These are phyloP conservation scores for Xenopus borealis DNA, from an alignment of 2,113 vertebrate genomes.

Conservation along the genomic window DNA sequence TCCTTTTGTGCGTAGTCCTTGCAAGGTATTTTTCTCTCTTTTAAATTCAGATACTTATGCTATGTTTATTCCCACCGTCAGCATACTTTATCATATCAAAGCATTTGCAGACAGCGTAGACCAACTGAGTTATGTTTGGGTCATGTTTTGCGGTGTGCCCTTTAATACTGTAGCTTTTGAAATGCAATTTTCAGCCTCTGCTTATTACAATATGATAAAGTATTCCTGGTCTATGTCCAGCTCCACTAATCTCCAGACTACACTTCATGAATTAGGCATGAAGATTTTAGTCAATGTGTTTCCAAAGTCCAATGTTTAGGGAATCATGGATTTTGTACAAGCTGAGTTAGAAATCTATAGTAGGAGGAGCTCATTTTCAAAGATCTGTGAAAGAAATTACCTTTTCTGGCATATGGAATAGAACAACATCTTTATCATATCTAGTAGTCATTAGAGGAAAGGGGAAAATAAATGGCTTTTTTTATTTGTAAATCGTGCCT, in stretches of 20 bases:
- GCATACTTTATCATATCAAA: conserved; percentile 98
- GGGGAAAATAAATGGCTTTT: conserved; percentile 37
- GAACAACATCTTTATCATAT: conserved; percentile 45
- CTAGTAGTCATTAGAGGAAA: conserved; percentile 34
- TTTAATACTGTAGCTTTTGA: conserved; percentile 98
- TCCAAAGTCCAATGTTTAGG: conserved; percentile 84
- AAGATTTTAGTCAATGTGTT: conserved; percentile 85
- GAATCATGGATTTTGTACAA: conserved; percentile 83
- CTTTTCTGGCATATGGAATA: conserved; percentile 58
- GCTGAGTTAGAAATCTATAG: conserved; percentile 81
- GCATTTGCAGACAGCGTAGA: conserved; percentile 80
- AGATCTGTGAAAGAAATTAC: conserved; percentile 72
- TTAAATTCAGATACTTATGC: conserved; percentile 73
- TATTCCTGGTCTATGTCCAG: conserved; percentile 83
- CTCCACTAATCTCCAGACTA: conserved; percentile 78
- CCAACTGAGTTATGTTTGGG: conserved; percentile 84
- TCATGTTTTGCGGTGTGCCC: conserved; percentile 87
- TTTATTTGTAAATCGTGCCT: conserved; percentile 29
- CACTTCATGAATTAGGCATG: conserved; percentile 90
- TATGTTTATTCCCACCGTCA: conserved; percentile 92
- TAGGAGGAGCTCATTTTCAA: conserved; percentile 80
- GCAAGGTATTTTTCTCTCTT: conserved; percentile 47
- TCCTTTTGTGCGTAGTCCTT: conserved; percentile 43
- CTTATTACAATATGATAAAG: conserved; percentile 99
- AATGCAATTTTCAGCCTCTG: conserved; percentile 95